phyloP scores from a whole-genome alignment of 2,888 invertebrate species.

The Drosophila kambysellisi region DNA sequence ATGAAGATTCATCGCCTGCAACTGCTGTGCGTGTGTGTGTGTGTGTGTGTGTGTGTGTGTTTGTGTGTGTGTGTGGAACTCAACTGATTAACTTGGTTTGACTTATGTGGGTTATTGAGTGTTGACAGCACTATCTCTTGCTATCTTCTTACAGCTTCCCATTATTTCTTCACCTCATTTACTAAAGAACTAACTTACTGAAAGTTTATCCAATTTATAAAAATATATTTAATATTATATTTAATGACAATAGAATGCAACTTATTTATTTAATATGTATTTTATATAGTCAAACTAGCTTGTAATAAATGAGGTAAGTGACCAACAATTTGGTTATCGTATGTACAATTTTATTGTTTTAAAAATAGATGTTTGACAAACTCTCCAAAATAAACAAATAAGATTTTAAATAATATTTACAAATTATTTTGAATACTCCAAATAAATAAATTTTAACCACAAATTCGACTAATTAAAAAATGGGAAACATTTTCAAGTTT shows the following conservation, averaged over 20 bases:
- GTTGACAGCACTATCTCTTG: constrained; percentile 18
- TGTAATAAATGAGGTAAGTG: background rate
- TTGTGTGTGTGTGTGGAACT: constrained; percentile 3
- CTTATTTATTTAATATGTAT: background rate
- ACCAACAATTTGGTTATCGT: background rate
- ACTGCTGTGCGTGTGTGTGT: constrained; percentile 12
- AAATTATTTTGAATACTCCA: background rate
- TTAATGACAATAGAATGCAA: background rate
- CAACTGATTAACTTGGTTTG: constrained; percentile 41
- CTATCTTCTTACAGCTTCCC: background rate
- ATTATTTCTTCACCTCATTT: background rate
- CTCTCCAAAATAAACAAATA: background rate
- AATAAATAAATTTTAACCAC: background rate
- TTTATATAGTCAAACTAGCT: background rate
- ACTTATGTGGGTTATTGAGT: constrained; percentile 47
- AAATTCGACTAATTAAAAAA: background rate
- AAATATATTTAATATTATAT: background rate
- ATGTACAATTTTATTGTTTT: background rate
- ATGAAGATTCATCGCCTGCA: constrained; percentile 42
- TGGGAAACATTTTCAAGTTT: background rate
- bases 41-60: background rate
- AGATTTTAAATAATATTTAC: background rate
- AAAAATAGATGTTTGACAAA: background rate
- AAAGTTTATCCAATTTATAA: too few relatives aligned
- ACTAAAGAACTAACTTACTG: background rate